phyloP scores from a whole-genome alignment of 2,113 vertebrate species.

The Hippolais icterina region DNA sequence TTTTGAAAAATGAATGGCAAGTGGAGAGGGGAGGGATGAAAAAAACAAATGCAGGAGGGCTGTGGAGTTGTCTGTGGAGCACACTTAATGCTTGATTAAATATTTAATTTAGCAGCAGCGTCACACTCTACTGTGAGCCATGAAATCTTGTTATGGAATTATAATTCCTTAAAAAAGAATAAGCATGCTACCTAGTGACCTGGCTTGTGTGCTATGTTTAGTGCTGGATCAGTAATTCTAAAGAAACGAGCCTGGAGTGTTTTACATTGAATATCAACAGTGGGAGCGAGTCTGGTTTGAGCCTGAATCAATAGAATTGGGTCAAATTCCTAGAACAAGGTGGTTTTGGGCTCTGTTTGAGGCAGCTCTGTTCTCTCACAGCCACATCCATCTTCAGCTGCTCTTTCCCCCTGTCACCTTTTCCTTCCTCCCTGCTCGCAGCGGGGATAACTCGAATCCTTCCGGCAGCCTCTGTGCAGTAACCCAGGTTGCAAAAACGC shows the following conservation, averaged over 20 bases:
- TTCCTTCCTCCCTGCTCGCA: accelerated
- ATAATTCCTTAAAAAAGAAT: conserved; percentile 19
- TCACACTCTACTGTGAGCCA: conserved; percentile 42
- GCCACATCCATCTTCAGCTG: neutral
- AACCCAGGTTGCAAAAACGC: neutral
- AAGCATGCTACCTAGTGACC: neutral
- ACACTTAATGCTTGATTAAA: conserved; percentile 47
- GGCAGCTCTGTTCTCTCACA: neutral
- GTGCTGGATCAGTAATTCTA: neutral
- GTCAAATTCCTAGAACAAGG: neutral
- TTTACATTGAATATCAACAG: neutral
- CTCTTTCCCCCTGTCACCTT: neutral
- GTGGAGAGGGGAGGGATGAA: neutral
- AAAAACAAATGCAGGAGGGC: neutral
- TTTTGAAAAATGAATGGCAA: neutral
- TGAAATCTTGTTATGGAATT: conserved; percentile 48
- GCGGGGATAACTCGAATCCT: accelerated
- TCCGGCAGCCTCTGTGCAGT: neutral
- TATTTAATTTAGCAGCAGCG: conserved; percentile 53
- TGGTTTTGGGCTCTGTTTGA: neutral
- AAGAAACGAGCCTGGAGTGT: neutral
- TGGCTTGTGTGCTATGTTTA: neutral
- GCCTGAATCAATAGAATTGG: neutral
- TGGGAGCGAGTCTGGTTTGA: neutral
- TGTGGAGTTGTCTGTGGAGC: conserved; percentile 2